Base-by-base conservation (phyloP, 2,888 invertebrate genomes). In the Creontiades dilutus region DNA sequence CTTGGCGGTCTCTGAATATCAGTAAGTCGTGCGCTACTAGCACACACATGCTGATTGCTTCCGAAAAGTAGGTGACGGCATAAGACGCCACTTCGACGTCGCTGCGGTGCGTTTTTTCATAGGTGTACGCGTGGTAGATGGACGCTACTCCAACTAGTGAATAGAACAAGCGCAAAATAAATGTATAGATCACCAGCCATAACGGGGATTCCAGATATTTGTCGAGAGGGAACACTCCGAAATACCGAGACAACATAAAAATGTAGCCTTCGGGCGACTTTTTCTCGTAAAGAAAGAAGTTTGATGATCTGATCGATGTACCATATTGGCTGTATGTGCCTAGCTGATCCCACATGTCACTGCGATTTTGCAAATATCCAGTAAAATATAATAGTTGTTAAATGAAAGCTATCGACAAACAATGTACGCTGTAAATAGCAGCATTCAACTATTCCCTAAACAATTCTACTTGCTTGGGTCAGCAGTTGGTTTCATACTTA, bases 161-260 rank as follows among this genome's bases (percentile, higher is more conserved):
- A 12, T 12, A 23, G 23, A 23, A 0, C 3, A 27, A 0, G 0
- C 68, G 68, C 0, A 68, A 9, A 0, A 0, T 23, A 5, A 68
- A 23, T 4, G 68, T 68, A 4, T 9, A 68, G 13, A 68, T 11
- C 0, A 27, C 27, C 0, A 68, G 23, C 0, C 23, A 0, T 7
- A 23, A 23, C 5, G 82, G n/a, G 14, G 52, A 47, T 13, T 82
- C 13, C n/a, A 19, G 52, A 12, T 52, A 0, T 27, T n/a, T 23
- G 23, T 82, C 23, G 23, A 82, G 82, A 5, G 82, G 82, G 47
- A 82, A 85, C 0, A 85, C 13, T 2, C 61, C 85, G 37, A 37
- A 85, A 37, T 61, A 2, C 2, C 85, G 57, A 1, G 85, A 85
- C 16, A 85, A 19, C 46, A 13, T 4, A 16, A 80, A 80, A 0